Conservation (phyloP, 2,797 vertebrate species). For the Gila robusta region DNA sequence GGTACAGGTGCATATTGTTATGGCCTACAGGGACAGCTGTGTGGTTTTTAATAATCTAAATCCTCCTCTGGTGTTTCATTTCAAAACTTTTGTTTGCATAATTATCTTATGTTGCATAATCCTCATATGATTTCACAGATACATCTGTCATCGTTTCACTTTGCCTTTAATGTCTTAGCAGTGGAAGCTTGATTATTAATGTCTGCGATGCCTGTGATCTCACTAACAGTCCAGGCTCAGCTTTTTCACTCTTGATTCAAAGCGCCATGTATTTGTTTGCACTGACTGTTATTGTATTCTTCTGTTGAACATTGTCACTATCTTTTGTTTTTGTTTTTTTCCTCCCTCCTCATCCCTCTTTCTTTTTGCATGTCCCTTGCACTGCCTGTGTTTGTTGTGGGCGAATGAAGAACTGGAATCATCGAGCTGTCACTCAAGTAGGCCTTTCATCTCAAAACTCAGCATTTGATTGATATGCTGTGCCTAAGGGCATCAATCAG, state of each 20-base stretch:
- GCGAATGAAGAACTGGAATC: constrained; percentile 86
- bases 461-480: constrained; percentile 70
- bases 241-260: constrained; percentile 35
- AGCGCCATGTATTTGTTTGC: constrained; percentile 49
- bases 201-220: constrained; percentile 14
- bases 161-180: constrained; percentile 8
- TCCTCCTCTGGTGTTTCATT: constrained; percentile 43
- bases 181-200: constrained; percentile 31
- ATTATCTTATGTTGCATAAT: constrained; percentile 43
- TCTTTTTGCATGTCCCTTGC: constrained; percentile 81
- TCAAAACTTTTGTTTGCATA: constrained; percentile 25
- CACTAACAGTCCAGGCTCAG: constrained; percentile 7
- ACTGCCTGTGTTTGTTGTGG: constrained; percentile 82
- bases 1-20: constrained; percentile 24
- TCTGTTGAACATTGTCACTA: constrained; percentile 66
- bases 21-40: constrained; percentile 24
- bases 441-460: constrained; percentile 71
- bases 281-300: constrained; percentile 50
- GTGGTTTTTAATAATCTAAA: constrained; percentile 35
- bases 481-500: constrained; percentile 63
- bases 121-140: constrained; percentile 31
- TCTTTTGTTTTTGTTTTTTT: constrained; percentile 72
- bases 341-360: constrained; percentile 43
- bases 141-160: constrained; percentile 41
- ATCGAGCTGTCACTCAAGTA: constrained; percentile 88